Evolutionary conservation across 2,113 vertebrate species (phyloP).

Genomic region (Neolamprologus falcicula): DNA sequence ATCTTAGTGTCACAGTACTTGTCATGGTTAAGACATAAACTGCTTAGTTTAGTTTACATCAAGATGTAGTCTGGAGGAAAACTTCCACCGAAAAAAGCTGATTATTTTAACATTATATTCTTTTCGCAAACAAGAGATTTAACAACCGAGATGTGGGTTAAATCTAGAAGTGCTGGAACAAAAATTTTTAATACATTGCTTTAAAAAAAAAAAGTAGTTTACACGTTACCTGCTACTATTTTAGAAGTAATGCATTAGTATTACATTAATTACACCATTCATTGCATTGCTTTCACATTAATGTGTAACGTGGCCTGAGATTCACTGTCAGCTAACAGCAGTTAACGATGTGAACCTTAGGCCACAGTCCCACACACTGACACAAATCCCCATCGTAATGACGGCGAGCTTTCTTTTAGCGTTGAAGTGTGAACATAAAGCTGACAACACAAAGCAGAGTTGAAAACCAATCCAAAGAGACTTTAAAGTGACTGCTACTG

Average conservation of each 20-base stretch:
- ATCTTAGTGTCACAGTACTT: fast-evolving
- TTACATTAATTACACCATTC: background rate
- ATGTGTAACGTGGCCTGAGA: background rate
- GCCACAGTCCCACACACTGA: background rate
- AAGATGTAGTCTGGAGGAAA: background rate
- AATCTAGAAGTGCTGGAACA: background rate
- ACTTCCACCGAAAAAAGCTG: fast-evolving
- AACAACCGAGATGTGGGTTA: background rate
- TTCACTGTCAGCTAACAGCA: background rate
- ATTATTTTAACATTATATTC: background rate
- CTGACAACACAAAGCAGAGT: background rate
- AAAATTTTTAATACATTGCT: fast-evolving
- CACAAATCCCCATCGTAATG: background rate
- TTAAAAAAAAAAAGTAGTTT: background rate
- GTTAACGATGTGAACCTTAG: background rate
- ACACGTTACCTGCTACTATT: background rate
- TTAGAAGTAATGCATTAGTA: background rate
- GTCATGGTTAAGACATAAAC: background rate
- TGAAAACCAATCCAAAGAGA: background rate
- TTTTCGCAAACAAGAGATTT: background rate
- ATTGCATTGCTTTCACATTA: background rate
- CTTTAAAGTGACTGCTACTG: background rate
- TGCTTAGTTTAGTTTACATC: background rate
- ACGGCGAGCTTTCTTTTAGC: background rate
- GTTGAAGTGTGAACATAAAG: background rate